Conservation (phyloP, 64 coral and sea anemone genomes). For the Catalaphyllia jardinei region DNA sequence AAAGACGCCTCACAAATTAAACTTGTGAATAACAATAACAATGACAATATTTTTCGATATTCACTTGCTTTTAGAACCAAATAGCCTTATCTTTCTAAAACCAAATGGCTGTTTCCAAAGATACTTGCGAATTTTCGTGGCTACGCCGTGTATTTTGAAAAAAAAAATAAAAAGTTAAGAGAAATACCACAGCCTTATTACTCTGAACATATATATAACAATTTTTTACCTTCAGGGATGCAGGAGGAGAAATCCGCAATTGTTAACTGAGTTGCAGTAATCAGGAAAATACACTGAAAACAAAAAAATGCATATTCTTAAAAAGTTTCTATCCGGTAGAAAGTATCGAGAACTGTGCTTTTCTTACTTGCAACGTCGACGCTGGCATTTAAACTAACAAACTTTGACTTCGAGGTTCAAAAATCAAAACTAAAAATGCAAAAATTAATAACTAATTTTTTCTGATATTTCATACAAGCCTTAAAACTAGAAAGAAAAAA, state of each 20-base stretch:
- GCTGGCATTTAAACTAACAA: neutral
- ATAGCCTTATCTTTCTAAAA: neutral
- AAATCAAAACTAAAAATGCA: neutral
- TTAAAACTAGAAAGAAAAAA: no score
- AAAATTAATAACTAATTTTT: no score
- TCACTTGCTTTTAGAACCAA: neutral
- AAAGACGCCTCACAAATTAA: neutral
- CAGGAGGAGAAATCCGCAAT: neutral
- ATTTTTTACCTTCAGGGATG: slow-evolving; percentile 29
- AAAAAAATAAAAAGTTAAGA: no score
- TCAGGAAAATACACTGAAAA: slow-evolving; percentile 3
- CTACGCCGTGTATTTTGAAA: neutral
- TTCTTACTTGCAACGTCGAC: neutral
- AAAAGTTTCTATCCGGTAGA: neutral
- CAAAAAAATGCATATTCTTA: neutral
- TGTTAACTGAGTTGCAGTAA: neutral
- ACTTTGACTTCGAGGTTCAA: neutral
- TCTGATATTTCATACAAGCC: no score
- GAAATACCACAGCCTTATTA: neutral
- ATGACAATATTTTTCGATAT: neutral
- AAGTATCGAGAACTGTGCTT: neutral
- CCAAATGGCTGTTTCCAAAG: neutral
- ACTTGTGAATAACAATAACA: neutral
- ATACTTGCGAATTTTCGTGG: neutral
- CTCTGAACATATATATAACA: neutral